Evolutionary conservation across 2,797 vertebrate genomes (phyloP).

Genomic region (Rhynchonycteris naso): DNA sequence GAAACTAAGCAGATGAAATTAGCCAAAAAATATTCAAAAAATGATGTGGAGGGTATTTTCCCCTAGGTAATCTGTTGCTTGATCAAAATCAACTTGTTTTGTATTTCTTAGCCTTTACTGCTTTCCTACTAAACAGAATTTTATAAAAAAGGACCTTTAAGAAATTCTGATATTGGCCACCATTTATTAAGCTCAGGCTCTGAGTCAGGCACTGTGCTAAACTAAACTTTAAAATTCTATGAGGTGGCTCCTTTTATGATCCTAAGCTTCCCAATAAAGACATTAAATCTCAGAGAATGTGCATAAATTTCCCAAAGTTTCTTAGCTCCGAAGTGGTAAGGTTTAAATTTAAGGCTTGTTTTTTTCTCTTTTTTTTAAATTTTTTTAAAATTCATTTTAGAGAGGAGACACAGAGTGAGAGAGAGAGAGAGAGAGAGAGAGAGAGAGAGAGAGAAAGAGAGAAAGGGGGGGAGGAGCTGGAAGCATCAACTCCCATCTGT

Average conservation of each 20-base stretch:
- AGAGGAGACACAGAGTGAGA: too few relatives aligned
- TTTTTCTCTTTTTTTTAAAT: neutral
- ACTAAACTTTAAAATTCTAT: neutral
- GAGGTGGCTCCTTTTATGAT: neutral
- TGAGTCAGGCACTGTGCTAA: neutral
- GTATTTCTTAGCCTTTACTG: neutral
- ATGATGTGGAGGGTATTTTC: neutral
- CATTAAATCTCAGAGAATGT: neutral
- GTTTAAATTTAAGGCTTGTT: neutral
- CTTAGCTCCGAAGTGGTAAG: neutral
- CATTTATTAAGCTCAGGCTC: neutral
- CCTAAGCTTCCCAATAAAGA: neutral
- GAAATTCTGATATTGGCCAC: neutral
- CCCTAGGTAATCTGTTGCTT: neutral
- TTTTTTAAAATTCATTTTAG: too few relatives aligned
- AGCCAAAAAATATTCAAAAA: neutral
- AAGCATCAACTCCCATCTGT: too few relatives aligned
- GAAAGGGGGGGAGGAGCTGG: too few relatives aligned
- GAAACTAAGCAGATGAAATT: neutral
- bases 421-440: too few relatives aligned
- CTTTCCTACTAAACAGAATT: neutral
- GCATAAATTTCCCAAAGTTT: neutral
- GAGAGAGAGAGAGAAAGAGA: too few relatives aligned
- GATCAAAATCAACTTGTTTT: neutral
- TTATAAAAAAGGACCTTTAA: neutral